These are phyloP conservation scores for Zootoca vivipara DNA, from an alignment of 2,113 vertebrate species.

Conservation along the genomic window DNA sequence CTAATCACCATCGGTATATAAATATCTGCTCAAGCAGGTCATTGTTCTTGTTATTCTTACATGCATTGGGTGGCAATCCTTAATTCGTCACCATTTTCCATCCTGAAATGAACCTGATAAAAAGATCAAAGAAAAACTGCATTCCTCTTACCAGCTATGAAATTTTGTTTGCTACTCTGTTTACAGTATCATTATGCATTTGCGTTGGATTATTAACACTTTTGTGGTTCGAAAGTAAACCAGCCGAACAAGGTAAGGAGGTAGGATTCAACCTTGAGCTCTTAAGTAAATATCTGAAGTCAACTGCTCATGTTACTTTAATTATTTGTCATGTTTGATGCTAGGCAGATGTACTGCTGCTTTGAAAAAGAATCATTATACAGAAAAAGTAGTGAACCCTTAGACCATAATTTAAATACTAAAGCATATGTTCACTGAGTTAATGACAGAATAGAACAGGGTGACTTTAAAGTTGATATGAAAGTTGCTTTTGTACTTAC, in stretches of 20 bases:
- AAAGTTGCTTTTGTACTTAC: background rate
- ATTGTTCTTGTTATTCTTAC: constrained; percentile 13
- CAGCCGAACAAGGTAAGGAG: constrained; percentile 64
- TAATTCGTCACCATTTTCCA: constrained; percentile 20
- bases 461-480: background rate
- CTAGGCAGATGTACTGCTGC: background rate
- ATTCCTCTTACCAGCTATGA: constrained; percentile 60
- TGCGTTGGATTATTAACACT: constrained; percentile 69
- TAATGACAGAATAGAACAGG: background rate
- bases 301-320: background rate
- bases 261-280: background rate
- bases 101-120: constrained; percentile 59
- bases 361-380: constrained; percentile 2
- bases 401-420: background rate
- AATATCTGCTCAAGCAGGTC: constrained; percentile 8
- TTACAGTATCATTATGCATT: constrained; percentile 50
- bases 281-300: background rate
- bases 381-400: background rate
- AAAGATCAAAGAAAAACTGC: constrained; percentile 10
- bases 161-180: constrained; percentile 60
- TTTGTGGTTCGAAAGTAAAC: constrained; percentile 68
- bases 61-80: constrained; percentile 1
- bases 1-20: constrained; percentile 31
- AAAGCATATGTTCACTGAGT: background rate
- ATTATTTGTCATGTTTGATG: constrained; percentile 10